Percentiles rank a stretch among this genome's conserved stretches.
Evolutionary conservation across 2,888 invertebrate genomes (phyloP).

Genomic region (Ischnura elegans): DNA sequence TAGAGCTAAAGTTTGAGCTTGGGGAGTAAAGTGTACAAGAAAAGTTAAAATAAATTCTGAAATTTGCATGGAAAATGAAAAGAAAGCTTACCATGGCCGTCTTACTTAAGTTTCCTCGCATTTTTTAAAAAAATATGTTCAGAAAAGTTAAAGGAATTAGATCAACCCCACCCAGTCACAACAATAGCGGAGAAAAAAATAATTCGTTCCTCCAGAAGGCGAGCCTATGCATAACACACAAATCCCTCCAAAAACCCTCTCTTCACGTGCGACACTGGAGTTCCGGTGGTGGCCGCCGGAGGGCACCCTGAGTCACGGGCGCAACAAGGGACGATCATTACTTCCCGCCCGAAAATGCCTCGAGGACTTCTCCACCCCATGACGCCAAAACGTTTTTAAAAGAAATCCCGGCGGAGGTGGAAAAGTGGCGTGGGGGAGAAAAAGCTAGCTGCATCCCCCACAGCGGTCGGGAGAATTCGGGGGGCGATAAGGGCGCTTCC

Average conservation of each 20-base stretch:
- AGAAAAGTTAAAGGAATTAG: not conserved
- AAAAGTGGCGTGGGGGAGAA: not conserved
- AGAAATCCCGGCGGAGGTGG: not conserved
- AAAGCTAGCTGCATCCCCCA: not conserved
- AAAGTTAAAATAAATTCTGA: too few species aligned
- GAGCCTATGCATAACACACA: not conserved
- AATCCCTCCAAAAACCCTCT: not conserved
- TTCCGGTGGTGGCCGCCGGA: constrained; percentile 2
- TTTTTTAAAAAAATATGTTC: not conserved
- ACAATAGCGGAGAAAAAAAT: too few species aligned
- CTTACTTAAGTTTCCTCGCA: too few species aligned
- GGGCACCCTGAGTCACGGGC: constrained; percentile 30
- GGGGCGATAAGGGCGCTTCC: not conserved
- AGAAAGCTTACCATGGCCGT: too few species aligned
- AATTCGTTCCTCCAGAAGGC: not conserved
- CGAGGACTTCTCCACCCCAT: not conserved
- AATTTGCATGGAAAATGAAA: too few species aligned
- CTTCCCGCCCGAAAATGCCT: constrained; percentile 35
- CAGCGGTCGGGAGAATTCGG: not conserved
- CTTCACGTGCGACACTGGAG: not conserved
- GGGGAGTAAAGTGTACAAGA: too few species aligned
- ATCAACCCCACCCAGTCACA: too few species aligned
- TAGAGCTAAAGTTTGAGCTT: too few species aligned
- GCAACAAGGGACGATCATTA: constrained; percentile 63
- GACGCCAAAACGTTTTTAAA: not conserved